Evolutionary conservation across 2,888 invertebrate genomes (phyloP).

Genomic region (Nymphalis c-album): DNA sequence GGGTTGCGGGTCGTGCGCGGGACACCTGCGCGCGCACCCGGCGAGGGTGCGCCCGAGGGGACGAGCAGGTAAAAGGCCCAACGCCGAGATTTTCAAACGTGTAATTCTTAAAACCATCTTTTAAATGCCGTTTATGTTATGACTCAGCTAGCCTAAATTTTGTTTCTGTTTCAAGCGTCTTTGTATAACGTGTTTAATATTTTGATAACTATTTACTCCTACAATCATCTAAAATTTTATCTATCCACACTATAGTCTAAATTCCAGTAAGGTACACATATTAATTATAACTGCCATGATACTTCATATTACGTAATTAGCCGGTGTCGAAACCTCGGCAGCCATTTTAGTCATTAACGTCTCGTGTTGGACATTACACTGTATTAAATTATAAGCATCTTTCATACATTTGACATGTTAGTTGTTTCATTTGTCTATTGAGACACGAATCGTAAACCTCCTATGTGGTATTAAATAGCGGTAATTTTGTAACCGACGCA

Average conservation of each 20-base stretch:
- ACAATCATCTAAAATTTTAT: background rate
- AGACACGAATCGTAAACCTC: slow-evolving; percentile 19
- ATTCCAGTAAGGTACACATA: slow-evolving; percentile 17
- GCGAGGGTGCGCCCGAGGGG: slow-evolving; percentile 66
- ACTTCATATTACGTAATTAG: slow-evolving; percentile 39
- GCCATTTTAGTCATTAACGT: slow-evolving; percentile 38
- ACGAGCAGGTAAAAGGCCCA: slow-evolving; percentile 69
- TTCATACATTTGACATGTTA: slow-evolving; percentile 35
- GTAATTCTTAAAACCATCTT: slow-evolving; percentile 32
- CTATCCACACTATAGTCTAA: background rate
- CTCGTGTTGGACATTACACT: slow-evolving; percentile 34
- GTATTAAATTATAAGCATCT: slow-evolving; percentile 37
- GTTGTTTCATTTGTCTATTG: slow-evolving; percentile 32
- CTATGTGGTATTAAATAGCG: slow-evolving; percentile 11
- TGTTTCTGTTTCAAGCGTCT: background rate
- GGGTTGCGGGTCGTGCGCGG: slow-evolving; percentile 50
- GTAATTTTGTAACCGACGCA: slow-evolving; percentile 13
- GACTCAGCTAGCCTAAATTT: slow-evolving; percentile 24
- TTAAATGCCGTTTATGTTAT: slow-evolving; percentile 32
- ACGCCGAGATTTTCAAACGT: slow-evolving; percentile 33
- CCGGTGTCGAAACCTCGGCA: slow-evolving; percentile 37
- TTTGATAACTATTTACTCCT: background rate
- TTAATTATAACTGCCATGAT: slow-evolving; percentile 38
- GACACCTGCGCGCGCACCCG: slow-evolving; percentile 76
- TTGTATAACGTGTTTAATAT: too few relatives aligned